Percentiles rank a stretch among this genome's conserved stretches.
Evolutionary conservation across 2,888 invertebrate genomes (phyloP).

Genomic region (Lobophora halterata): DNA sequence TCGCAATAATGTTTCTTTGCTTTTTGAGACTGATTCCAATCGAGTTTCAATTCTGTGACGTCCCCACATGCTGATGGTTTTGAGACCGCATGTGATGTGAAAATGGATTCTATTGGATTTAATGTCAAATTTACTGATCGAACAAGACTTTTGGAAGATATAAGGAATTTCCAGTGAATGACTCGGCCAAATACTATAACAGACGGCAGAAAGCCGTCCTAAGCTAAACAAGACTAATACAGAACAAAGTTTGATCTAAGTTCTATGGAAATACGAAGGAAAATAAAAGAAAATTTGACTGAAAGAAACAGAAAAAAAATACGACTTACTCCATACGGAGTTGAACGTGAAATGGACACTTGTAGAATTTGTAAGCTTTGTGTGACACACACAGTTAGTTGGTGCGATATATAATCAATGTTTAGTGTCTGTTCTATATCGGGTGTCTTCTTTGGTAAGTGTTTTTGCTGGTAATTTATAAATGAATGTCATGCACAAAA

Average conservation of each 20-base stretch:
- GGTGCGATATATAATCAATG: slow-evolving; percentile 22
- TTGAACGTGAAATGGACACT: slow-evolving; percentile 15
- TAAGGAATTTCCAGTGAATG: background rate
- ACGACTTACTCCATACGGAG: slow-evolving; percentile 8
- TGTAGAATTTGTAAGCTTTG: slow-evolving; percentile 23
- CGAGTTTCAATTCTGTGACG: too few relatives aligned
- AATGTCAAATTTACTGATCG: too few relatives aligned
- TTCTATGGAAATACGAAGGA: slow-evolving; percentile 1
- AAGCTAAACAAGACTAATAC: slow-evolving; percentile 1
- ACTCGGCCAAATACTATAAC: slow-evolving; percentile 9
- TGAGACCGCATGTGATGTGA: too few relatives aligned
- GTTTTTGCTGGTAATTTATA: slow-evolving; percentile 11
- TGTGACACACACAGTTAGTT: slow-evolving; percentile 21
- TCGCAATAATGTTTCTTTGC: too few relatives aligned
- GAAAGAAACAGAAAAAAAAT: slow-evolving; percentile 2
- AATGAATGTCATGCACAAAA: slow-evolving; percentile 15
- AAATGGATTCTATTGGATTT: too few relatives aligned
- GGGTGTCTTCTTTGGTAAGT: slow-evolving; percentile 22
- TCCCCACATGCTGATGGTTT: too few relatives aligned
- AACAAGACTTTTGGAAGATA: too few relatives aligned
- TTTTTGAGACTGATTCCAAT: too few relatives aligned
- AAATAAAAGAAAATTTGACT: slow-evolving; percentile 1
- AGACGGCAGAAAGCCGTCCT: slow-evolving; percentile 1
- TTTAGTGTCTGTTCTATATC: slow-evolving; percentile 7
- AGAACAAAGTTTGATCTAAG: slow-evolving; percentile 10